Conservation (phyloP, 2,888 invertebrate species). For the Orchesella flavescens region DNA sequence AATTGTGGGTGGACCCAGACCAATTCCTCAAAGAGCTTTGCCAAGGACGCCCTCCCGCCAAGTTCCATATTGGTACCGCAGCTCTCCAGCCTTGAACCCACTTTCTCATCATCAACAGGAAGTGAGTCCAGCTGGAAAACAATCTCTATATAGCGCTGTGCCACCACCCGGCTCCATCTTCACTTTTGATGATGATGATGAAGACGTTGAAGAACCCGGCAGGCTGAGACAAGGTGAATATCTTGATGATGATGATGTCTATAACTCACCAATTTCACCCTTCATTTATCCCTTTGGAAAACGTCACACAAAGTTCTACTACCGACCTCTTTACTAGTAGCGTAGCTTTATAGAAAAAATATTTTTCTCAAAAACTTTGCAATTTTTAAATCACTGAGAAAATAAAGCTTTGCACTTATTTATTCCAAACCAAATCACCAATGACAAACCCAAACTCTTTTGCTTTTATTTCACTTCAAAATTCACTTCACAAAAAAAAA, state of each 20-base stretch:
- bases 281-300: conserved; percentile 34
- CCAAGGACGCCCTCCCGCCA: conserved; percentile 34
- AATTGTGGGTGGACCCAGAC: conserved; percentile 58
- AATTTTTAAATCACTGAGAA: conserved; percentile 16
- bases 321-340: conserved; percentile 48
- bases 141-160: conserved; percentile 39
- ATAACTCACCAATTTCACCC: conserved; percentile 3
- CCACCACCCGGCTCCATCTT: conserved; percentile 60
- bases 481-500: no score
- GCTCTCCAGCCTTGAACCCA: conserved; percentile 25
- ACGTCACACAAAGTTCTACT: conserved; percentile 49
- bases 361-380: not conserved
- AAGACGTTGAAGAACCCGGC: conserved; percentile 34
- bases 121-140: conserved; percentile 3
- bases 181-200: conserved; percentile 59
- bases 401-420: conserved; percentile 30
- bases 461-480: conserved; percentile 51
- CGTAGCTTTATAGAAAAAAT: not conserved
- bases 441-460: conserved; percentile 6
- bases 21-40: conserved; percentile 45
- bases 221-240: conserved; percentile 60
- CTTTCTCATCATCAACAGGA: conserved; percentile 17
- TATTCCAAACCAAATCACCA: not conserved
- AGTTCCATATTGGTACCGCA: conserved; percentile 54
- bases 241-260: no score